These are phyloP conservation scores for Escarpia spicata DNA, from an alignment of 2,888 invertebrate species.

Conservation along the genomic window DNA sequence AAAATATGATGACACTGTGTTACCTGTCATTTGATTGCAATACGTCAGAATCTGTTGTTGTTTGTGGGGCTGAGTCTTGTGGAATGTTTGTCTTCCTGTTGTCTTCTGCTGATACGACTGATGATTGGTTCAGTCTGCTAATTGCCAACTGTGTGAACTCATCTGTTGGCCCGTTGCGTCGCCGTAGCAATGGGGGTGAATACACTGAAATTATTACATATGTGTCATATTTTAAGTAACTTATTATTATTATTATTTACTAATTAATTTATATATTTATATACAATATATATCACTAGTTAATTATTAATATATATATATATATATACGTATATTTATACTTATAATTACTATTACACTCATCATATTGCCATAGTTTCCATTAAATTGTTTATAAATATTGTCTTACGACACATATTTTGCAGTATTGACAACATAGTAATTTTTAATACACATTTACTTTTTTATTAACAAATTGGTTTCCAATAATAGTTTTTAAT, in stretches of 20 bases:
- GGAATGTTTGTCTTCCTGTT: neutral
- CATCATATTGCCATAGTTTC: too few species aligned
- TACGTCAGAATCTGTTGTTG: neutral
- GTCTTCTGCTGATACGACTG: neutral
- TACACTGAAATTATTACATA: neutral
- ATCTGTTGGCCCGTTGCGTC: neutral
- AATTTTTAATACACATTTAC: neutral
- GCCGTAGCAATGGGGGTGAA: neutral
- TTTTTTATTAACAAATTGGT: neutral
- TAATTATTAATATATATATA: too few species aligned
- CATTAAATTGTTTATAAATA: too few species aligned
- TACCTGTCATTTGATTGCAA: conserved; percentile 3
- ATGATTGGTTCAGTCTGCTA: neutral
- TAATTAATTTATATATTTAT: too few species aligned
- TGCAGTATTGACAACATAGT: neutral
- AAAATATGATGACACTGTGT: too few species aligned
- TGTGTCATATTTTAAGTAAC: neutral
- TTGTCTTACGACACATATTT: neutral
- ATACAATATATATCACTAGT: too few species aligned
- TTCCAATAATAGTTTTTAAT: too few species aligned
- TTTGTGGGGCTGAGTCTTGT: neutral
- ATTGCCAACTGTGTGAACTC: neutral
- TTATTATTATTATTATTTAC: too few species aligned
- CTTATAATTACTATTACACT: too few species aligned
- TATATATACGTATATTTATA: too few species aligned